A percentile compares a stretch with the other conserved stretches of the same genome.
These are phyloP conservation scores for Papilio glaucus DNA, from an alignment of 1,140 invertebrate species.

Conservation along the genomic window DNA sequence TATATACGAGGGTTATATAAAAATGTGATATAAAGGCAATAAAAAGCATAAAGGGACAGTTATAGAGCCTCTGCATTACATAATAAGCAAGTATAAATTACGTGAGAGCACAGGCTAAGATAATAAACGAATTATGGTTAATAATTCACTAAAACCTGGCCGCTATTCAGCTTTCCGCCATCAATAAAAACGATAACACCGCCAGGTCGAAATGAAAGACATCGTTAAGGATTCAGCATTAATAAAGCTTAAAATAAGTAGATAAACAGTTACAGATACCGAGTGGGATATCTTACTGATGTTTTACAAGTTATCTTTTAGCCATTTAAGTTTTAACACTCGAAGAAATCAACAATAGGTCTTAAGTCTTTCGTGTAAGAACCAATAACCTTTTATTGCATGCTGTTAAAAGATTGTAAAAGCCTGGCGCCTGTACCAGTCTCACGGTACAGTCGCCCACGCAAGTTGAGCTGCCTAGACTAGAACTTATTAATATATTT, in stretches of 20 bases:
- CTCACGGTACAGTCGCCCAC: slow-evolving; percentile 49
- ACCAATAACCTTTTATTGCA: slow-evolving; percentile 30
- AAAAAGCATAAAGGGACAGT: slow-evolving; percentile 6
- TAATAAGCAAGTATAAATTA: slow-evolving; percentile 9
- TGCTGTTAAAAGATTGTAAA: slow-evolving; percentile 15
- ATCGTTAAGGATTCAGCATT: slow-evolving; percentile 49
- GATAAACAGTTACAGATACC: slow-evolving; percentile 57
- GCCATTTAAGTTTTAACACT: slow-evolving; percentile 38
- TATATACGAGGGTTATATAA: background rate
- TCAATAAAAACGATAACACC: slow-evolving; percentile 31
- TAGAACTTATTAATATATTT: slow-evolving; percentile 32
- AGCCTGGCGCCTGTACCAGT: slow-evolving; percentile 47
- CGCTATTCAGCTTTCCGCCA: slow-evolving; percentile 1
- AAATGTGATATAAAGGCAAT: slow-evolving; percentile 4
- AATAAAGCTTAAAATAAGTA: slow-evolving; percentile 53
- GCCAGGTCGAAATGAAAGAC: background rate
- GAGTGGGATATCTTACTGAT: slow-evolving; percentile 47
- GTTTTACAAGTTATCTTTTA: slow-evolving; percentile 52
- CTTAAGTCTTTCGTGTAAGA: slow-evolving; percentile 41
- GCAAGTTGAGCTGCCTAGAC: slow-evolving; percentile 41
- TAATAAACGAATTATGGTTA: slow-evolving; percentile 14
- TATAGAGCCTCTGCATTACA: background rate
- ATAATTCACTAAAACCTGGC: slow-evolving; percentile 15
- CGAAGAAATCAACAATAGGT: slow-evolving; percentile 41
- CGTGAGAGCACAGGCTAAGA: slow-evolving; percentile 1